Conservation (phyloP, 2,888 invertebrate genomes). For the Augiades crinisus region DNA sequence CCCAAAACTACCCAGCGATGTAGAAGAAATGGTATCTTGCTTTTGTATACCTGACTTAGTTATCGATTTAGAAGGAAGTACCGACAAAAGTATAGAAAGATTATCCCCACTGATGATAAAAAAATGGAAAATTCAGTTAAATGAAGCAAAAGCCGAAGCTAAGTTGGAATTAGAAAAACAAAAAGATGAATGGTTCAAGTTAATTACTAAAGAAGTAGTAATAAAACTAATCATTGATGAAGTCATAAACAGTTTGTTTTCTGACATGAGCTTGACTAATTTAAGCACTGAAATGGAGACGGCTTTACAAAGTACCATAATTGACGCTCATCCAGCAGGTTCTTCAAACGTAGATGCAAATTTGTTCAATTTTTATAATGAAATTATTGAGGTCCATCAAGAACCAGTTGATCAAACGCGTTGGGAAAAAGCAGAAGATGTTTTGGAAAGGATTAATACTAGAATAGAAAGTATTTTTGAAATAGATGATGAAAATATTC, state of each 20-base stretch:
- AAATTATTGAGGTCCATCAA: constrained; percentile 64
- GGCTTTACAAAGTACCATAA: constrained; percentile 61
- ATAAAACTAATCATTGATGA: constrained; percentile 55
- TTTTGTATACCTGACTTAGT: constrained; percentile 82
- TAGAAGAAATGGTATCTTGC: constrained; percentile 72
- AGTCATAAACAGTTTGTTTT: constrained; percentile 44
- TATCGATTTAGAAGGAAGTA: constrained; percentile 66
- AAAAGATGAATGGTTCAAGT: constrained; percentile 50
- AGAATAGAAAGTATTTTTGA: constrained; percentile 69
- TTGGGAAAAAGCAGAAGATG: constrained; percentile 76
- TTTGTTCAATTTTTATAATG: constrained; percentile 55
- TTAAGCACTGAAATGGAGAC: constrained; percentile 31
- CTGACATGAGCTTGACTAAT: constrained; percentile 21
- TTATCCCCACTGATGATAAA: constrained; percentile 51
- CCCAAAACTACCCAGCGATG: constrained; percentile 79
- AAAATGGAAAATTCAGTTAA: constrained; percentile 61
- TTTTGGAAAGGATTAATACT: constrained; percentile 61
- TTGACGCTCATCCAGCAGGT: constrained; percentile 67
- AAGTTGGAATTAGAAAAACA: constrained; percentile 43
- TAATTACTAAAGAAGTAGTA: constrained; percentile 53
- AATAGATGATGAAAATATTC: constrained; percentile 65
- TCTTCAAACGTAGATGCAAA: constrained; percentile 54
- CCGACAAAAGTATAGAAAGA: constrained; percentile 53
- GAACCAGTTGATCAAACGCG: constrained; percentile 66
- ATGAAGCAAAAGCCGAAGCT: constrained; percentile 53